A percentile compares a stretch with the other conserved stretches of the same genome.
phyloP scores from a whole-genome alignment of 2,797 vertebrate genomes.

The Enteromius fasciolatus region DNA sequence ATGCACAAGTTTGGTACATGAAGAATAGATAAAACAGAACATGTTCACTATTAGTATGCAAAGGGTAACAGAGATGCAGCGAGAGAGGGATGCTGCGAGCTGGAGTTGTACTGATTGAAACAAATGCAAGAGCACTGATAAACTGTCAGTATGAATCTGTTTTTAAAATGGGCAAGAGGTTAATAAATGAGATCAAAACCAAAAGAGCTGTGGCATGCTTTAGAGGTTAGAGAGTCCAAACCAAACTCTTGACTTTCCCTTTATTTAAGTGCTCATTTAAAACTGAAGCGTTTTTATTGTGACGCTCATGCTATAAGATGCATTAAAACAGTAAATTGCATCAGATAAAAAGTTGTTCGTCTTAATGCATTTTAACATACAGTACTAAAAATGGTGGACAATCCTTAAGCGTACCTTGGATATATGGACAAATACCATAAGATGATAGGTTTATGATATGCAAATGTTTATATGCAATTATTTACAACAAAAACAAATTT shows the following conservation, averaged over 20 bases:
- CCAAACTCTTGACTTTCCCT: not conserved
- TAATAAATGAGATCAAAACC: constrained; percentile 5
- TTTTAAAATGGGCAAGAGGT: constrained; percentile 16
- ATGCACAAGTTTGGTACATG: constrained; percentile 52
- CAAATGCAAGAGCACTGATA: constrained; percentile 22
- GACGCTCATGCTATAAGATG: not conserved
- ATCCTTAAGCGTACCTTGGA: no score
- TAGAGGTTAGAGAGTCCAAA: not conserved
- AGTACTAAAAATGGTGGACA: not conserved
- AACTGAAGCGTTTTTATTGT: not conserved
- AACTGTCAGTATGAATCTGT: not conserved
- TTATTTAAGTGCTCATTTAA: not conserved
- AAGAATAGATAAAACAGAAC: constrained; percentile 33
- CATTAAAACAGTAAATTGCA: not conserved
- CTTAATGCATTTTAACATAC: not conserved
- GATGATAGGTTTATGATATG: not conserved
- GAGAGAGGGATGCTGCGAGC: not conserved
- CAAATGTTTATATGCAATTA: not conserved
- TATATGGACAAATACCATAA: not conserved
- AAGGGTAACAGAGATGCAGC: not conserved
- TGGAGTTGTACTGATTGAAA: constrained; percentile 25
- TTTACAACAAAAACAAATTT: not conserved
- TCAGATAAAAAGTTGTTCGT: not conserved
- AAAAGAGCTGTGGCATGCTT: not conserved
- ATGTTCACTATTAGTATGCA: constrained; percentile 28